Evolutionary conservation across 2,888 invertebrate genomes (phyloP).

Genomic region (Sinhomidia bicolor): DNA sequence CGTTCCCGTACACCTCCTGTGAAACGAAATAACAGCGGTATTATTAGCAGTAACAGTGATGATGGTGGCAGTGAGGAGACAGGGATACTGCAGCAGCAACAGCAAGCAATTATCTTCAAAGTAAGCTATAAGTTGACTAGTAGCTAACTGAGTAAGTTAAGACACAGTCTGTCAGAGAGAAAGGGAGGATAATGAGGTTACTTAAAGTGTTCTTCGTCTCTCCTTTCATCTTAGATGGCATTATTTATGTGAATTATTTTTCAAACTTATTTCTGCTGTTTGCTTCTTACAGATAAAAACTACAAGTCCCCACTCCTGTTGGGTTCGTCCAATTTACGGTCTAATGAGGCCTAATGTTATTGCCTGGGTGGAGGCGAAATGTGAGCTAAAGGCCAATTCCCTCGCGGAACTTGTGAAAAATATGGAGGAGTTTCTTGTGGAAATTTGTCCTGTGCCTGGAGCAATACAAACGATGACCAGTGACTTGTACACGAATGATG

Average conservation of each 20-base stretch:
- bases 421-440: conserved; percentile 47
- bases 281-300: conserved; percentile 36
- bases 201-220: conserved; percentile 23
- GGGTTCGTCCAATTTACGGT: conserved; percentile 54
- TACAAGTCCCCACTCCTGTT: conserved; percentile 37
- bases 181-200: conserved; percentile 42
- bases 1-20: too few species aligned
- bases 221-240: conserved; percentile 6
- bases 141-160: conserved; percentile 27
- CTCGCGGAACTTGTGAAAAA: neutral
- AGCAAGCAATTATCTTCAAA: conserved; percentile 64
- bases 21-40: too few species aligned
- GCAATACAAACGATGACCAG: conserved; percentile 41
- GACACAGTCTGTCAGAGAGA: neutral
- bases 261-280: neutral
- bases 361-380: conserved; percentile 43
- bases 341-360: conserved; percentile 53
- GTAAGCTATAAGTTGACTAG: too few species aligned
- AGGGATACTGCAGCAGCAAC: conserved; percentile 23
- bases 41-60: too few species aligned
- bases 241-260: too few species aligned
- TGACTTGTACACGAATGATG: conserved; percentile 40
- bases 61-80: neutral
- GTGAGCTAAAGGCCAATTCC: conserved; percentile 31
- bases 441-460: conserved; percentile 44